These are phyloP conservation scores for Ceratoteleas bidentatus DNA, from an alignment of 1,140 invertebrate genomes.

Conservation along the genomic window DNA sequence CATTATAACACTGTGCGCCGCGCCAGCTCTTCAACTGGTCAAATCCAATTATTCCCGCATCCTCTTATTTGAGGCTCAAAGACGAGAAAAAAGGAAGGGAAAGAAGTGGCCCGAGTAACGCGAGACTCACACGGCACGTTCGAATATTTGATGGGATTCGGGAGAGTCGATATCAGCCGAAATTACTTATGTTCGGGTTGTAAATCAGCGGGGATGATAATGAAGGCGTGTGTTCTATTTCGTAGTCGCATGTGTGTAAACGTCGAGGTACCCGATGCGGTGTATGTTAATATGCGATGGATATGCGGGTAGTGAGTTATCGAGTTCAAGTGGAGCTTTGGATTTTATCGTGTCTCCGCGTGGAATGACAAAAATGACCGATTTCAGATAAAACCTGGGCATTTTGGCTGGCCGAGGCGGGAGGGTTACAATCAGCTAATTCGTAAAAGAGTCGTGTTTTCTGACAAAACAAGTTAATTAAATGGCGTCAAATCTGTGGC, in stretches of 20 bases:
- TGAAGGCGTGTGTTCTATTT: conserved; percentile 15
- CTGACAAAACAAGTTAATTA: not conserved
- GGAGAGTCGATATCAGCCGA: conserved; percentile 21
- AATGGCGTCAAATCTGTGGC: not conserved
- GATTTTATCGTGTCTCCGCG: conserved; percentile 5
- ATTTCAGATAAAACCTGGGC: not conserved
- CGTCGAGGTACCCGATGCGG: not conserved
- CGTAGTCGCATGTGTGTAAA: not conserved
- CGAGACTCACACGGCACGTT: conserved; percentile 17
- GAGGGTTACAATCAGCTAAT: not conserved
- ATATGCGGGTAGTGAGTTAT: conserved; percentile 9
- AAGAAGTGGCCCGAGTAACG: conserved; percentile 1
- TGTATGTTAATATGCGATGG: conserved; percentile 5
- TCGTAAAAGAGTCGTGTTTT: conserved; percentile 1
- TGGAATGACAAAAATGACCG: conserved; percentile 17
- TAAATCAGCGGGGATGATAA: conserved; percentile 33
- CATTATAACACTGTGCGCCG: conserved; percentile 65
- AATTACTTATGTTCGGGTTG: conserved; percentile 40
- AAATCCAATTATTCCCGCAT: conserved; percentile 71
- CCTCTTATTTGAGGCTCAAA: conserved; percentile 52
- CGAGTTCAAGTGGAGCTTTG: conserved; percentile 1
- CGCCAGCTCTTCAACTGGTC: conserved; percentile 61
- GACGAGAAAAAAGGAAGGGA: not conserved
- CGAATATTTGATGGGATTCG: conserved; percentile 10
- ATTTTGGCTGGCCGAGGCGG: conserved; percentile 1